phyloP scores from a whole-genome alignment of 2,797 vertebrate genomes.

The Enteromius argenteus region DNA sequence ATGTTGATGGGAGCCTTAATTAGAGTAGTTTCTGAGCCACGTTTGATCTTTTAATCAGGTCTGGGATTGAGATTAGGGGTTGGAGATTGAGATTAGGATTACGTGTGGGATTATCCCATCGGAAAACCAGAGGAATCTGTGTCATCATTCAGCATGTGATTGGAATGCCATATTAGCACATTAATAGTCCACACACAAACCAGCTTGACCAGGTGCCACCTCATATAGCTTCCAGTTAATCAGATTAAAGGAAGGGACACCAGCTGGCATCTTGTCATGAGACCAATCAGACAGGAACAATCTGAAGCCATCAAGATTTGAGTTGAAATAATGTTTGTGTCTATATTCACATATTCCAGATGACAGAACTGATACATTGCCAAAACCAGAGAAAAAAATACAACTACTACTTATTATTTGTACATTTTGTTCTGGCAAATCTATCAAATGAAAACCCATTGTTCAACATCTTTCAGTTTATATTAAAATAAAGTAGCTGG shows the following conservation, averaged over 20 bases:
- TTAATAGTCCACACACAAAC: conserved; percentile 45
- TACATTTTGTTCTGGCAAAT: no score
- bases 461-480: neutral
- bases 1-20: conserved; percentile 65
- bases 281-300: neutral
- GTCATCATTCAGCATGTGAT: conserved; percentile 69
- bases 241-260: conserved; percentile 23
- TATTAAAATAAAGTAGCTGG: neutral
- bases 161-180: conserved; percentile 55
- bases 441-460: neutral
- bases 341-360: neutral
- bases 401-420: no score
- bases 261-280: conserved; percentile 7
- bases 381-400: neutral
- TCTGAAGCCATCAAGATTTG: conserved; percentile 24
- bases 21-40: conserved; percentile 65
- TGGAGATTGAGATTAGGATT: conserved; percentile 68
- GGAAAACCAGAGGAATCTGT: conserved; percentile 61
- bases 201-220: conserved; percentile 25
- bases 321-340: neutral
- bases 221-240: conserved; percentile 23
- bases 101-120: conserved; percentile 72
- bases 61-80: conserved; percentile 64
- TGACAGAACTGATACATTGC: conserved; percentile 12
- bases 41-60: conserved; percentile 68